Evolutionary conservation across 2,113 vertebrate genomes (phyloP).

Genomic region (Heptranchias perlo): DNA sequence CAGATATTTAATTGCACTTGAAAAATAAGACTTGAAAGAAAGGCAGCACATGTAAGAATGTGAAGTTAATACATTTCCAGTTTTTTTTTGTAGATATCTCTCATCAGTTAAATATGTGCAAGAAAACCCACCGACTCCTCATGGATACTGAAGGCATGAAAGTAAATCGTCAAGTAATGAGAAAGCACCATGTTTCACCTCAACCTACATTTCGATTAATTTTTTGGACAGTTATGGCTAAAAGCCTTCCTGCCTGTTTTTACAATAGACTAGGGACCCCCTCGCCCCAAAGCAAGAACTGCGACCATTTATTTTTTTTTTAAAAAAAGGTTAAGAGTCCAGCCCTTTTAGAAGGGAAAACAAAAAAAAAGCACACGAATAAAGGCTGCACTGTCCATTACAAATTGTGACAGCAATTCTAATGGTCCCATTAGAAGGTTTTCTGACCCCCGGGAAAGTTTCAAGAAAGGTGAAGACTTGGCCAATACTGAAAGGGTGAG

Average conservation of each 20-base stretch:
- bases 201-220: not conserved
- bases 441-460: not conserved
- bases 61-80: conserved; percentile 25
- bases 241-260: not conserved
- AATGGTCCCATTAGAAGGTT: too few species aligned
- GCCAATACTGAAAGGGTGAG: not conserved
- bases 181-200: conserved; percentile 30
- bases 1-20: conserved; percentile 35
- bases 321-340: not conserved
- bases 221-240: not conserved
- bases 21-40: conserved; percentile 14
- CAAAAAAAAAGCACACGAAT: not conserved
- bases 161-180: conserved; percentile 24
- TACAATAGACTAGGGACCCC: too few species aligned
- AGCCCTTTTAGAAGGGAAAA: not conserved
- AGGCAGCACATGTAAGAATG: conserved; percentile 22
- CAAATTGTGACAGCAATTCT: not conserved
- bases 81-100: not conserved
- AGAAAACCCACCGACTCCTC: not conserved
- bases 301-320: too few species aligned
- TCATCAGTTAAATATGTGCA: conserved; percentile 17
- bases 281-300: not conserved
- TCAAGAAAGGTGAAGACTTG: not conserved
- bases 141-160: conserved; percentile 9
- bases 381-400: not conserved